A percentile compares a stretch with the other conserved stretches of the same genome.
Conservation (phyloP, 2,113 vertebrate species). For the Myodes glareolus region DNA sequence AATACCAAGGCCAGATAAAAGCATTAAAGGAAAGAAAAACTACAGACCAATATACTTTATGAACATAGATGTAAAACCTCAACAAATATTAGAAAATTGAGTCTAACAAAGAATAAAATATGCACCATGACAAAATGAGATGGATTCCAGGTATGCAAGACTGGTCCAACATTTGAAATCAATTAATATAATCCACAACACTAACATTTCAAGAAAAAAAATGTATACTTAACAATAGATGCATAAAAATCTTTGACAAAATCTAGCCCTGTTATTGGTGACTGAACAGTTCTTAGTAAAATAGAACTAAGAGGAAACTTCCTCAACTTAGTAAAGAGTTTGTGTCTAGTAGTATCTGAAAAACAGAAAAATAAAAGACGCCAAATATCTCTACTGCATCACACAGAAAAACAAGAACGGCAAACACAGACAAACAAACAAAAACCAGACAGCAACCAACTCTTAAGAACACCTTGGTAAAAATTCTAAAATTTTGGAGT, state of each 20-base stretch:
- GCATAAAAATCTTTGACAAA: slow-evolving; percentile 21
- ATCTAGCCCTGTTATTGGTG: neutral
- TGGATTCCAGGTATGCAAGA: neutral
- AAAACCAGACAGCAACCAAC: neutral
- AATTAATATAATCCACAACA: slow-evolving; percentile 25
- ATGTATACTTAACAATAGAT: neutral
- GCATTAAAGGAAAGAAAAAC: slow-evolving; percentile 16
- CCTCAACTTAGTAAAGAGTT: neutral
- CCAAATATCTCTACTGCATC: neutral
- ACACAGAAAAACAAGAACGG: neutral
- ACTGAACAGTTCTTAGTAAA: neutral
- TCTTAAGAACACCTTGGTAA: neutral
- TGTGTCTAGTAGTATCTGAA: neutral
- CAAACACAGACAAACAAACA: neutral
- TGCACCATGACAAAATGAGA: neutral
- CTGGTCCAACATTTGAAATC: slow-evolving; percentile 30
- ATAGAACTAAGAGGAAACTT: neutral
- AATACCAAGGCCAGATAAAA: slow-evolving; percentile 18
- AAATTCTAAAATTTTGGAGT: neutral
- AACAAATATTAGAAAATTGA: slow-evolving; percentile 55
- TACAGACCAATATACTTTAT: neutral
- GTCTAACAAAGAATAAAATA: slow-evolving; percentile 20
- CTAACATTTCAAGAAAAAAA: neutral
- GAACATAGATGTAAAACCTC: slow-evolving; percentile 30
- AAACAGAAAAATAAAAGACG: neutral